Evolutionary conservation across 2,888 invertebrate genomes (phyloP).

Genomic region (Melikaiella ostensackeni): DNA sequence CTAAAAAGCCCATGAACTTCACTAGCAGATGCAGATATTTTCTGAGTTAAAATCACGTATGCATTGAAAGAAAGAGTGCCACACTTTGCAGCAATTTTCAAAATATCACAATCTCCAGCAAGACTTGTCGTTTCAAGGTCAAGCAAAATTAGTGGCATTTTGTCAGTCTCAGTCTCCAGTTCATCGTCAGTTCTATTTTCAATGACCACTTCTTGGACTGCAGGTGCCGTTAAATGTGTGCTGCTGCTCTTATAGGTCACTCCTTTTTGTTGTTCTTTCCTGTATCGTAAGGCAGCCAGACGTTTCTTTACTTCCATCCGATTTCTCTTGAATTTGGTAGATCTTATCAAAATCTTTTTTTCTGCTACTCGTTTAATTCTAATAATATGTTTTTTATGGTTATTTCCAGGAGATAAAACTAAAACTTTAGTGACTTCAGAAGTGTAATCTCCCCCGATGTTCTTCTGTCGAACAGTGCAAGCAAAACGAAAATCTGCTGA

Average conservation of each 20-base stretch:
- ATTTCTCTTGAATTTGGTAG: neutral
- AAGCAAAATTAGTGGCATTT: too few species aligned
- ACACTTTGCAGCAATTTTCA: too few species aligned
- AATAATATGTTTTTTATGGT: constrained; percentile 12
- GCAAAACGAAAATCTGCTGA: constrained; percentile 53
- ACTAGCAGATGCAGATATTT: too few species aligned
- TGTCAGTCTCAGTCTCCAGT: too few species aligned
- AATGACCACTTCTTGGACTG: neutral
- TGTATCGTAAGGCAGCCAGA: constrained; percentile 43
- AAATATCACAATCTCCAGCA: too few species aligned
- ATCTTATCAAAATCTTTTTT: neutral
- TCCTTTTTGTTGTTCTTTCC: constrained; percentile 46
- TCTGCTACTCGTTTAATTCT: constrained; percentile 25
- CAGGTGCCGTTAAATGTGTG: constrained; percentile 28
- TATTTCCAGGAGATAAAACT: too few species aligned
- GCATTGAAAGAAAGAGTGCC: too few species aligned
- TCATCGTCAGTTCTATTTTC: too few species aligned
- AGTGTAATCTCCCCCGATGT: constrained; percentile 50
- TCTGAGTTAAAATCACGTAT: too few species aligned
- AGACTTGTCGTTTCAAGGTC: too few species aligned
- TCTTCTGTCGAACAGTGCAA: constrained; percentile 40
- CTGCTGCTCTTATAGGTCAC: constrained; percentile 47
- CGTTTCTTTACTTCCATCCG: constrained; percentile 44
- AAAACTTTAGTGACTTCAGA: constrained; percentile 12
- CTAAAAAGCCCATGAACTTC: too few species aligned